Evolutionary conservation across 2,888 invertebrate species (phyloP).

Genomic region (Helobdella robusta): DNA sequence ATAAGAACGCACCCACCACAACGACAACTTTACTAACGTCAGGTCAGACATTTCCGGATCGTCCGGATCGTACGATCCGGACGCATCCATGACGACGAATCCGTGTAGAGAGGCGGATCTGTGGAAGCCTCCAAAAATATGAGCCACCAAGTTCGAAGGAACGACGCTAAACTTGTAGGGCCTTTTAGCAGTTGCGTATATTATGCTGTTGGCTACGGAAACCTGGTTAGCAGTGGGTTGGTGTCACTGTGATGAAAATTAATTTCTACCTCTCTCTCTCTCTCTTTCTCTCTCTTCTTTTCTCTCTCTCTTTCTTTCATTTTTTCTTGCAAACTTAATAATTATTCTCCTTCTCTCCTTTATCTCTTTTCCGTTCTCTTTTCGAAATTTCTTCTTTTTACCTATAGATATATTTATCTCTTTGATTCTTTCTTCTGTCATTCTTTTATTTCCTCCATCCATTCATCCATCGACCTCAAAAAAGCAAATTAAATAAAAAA

Average conservation of each 20-base stretch:
- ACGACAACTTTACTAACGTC: background rate
- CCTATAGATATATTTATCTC: no score
- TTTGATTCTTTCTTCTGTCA: no score
- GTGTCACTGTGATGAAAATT: background rate
- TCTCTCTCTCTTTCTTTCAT: no score
- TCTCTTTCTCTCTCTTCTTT: no score
- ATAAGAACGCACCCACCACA: background rate
- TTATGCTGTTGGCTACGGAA: background rate
- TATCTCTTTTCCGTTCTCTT: background rate
- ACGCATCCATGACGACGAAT: constrained; percentile 21
- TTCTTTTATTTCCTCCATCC: no score
- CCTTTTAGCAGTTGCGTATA: background rate
- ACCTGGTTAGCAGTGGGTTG: constrained; percentile 11
- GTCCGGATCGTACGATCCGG: constrained; percentile 17
- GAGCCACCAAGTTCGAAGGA: background rate
- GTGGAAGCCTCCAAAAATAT: constrained; percentile 9
- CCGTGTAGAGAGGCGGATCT: background rate
- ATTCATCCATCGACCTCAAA: no score
- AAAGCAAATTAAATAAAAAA: no score
- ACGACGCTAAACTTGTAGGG: constrained; percentile 6
- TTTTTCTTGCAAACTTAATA: no score
- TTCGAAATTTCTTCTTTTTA: no score
- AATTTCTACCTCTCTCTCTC: background rate
- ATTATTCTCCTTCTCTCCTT: background rate
- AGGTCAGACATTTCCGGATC: background rate